Base-by-base conservation (phyloP, 1,140 invertebrate genomes). In the Mylabris phalerata region DNA sequence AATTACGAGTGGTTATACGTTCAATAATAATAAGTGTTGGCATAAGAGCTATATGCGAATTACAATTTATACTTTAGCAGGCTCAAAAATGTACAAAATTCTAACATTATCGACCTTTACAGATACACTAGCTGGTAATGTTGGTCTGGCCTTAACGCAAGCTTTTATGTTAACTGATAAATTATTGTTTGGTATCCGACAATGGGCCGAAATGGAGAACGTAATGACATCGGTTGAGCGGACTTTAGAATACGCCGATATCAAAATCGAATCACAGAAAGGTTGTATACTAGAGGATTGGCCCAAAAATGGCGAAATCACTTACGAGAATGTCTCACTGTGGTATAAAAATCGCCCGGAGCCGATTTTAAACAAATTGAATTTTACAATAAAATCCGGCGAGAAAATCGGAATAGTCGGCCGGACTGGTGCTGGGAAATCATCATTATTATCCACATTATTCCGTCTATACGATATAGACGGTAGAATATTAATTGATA, bases 161-260 rank as follows among this genome's bases (percentile, higher is more conserved):
- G 83, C 84, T 2, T 84, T 92, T 40, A 79, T 83, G 0, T 73
- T 95, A 45, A 85, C 86, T 13, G 86, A 87, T 2, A 84, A 89
- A 76, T 86, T 92, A 51, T 90, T 93, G 68, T 93, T 87, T 84
- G 90, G 88, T 2, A 86, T 94, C 75, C 75, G 92, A 50, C 93
- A 95, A 66, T 91, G 88, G 9, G 89, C 92, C 0, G 87, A 92
- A 69, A 72, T 89, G 3, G 87, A 90, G 65, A 90, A 89, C 68
- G 84, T 93, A 72, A 93, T 95, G 89, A 93, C 89, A 1, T 90
- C 84, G n/a, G 89, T 92, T 7, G 84, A 87, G 64, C 71, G 85
- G 55, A 76, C 86, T 0, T 67, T 88, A 52, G 88, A 90, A 67
- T 91, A 61, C 81, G 82, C n/a, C 90, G 93, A 73, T 82, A 46